Base-by-base conservation (phyloP, 1,140 invertebrate species). In the Nephila pilipes region DNA sequence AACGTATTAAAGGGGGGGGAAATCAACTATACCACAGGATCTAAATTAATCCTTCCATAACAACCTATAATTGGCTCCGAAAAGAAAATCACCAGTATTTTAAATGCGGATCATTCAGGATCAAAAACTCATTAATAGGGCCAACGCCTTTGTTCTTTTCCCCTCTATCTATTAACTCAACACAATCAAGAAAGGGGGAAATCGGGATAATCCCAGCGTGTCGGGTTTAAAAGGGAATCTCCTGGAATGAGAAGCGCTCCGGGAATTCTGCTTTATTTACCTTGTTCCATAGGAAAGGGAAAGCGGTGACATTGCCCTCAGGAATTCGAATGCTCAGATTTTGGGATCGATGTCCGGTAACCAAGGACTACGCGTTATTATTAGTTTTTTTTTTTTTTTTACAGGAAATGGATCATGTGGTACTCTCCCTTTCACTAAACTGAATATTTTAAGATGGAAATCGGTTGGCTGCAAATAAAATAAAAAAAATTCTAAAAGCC, bases 311-410 rank as follows among this genome's bases (percentile, higher is more conserved):
- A 38, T 38, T 29, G 25, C 69, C 69, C 32, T 46, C 69, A 4
- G 69, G 69, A 75, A 75, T 75, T 75, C 69, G 69, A 32, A 32
- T 75, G 18, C 69, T 29, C 69, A 32, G 69, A 75, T 75, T 75
- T 75, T 16, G 29, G 69, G 69, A 75, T 75, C 69, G 69, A 75
- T 75, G 69, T 75, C 69, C 69, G 69, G 69, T 75, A 75, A 75
- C 69, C 69, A 75, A 75, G 69, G 69, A 36, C 69, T 75, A 75
- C 69, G 69, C 69, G 69, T 75, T 75, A 75, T 75, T 75, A 75
- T 75, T 29, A 29, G 3, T 22, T 22, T 22, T 1, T 22, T 22
- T 22, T 16, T 60, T 60, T 60, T 75, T 75, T 18, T 75, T 29
- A 75, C 69, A 75, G 69, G 32, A 25, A 20, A 75, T 75, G 69